Conservation (phyloP, 2,797 vertebrate species). For the Xenentodon cancila region DNA sequence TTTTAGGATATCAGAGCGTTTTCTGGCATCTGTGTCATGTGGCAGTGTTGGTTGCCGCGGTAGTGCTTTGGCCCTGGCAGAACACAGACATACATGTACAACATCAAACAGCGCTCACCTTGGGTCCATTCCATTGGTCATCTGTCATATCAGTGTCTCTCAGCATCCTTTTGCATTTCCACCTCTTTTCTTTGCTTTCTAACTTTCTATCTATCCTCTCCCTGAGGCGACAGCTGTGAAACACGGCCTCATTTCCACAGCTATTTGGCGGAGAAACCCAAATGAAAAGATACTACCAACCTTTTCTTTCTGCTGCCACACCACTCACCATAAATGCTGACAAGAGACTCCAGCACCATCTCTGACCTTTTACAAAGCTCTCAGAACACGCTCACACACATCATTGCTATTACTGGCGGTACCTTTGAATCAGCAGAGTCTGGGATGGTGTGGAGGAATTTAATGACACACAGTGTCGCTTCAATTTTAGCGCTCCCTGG, state of each 20-base stretch:
- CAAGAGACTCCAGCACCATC: slow-evolving; percentile 66
- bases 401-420: slow-evolving; percentile 56
- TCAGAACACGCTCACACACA: slow-evolving; percentile 38
- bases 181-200: slow-evolving; percentile 16
- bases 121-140: slow-evolving; percentile 29
- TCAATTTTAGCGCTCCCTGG: slow-evolving; percentile 63
- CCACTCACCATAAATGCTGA: slow-evolving; percentile 68
- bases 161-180: slow-evolving; percentile 23
- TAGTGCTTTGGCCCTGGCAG: slow-evolving; percentile 37
- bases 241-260: slow-evolving; percentile 59
- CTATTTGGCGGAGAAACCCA: slow-evolving; percentile 50
- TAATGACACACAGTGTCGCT: slow-evolving; percentile 74
- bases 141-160: slow-evolving; percentile 36
- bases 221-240: slow-evolving; percentile 60
- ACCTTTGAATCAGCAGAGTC: slow-evolving; percentile 72
- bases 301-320: slow-evolving; percentile 61
- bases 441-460: slow-evolving; percentile 67
- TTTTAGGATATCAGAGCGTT: slow-evolving; percentile 36
- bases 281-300: slow-evolving; percentile 73
- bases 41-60: slow-evolving; percentile 32
- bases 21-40: slow-evolving; percentile 47
- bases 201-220: slow-evolving; percentile 7
- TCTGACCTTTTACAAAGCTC: slow-evolving; percentile 68
- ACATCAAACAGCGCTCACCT: slow-evolving; percentile 26
- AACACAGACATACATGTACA: slow-evolving; percentile 2